Evolutionary conservation across 2,113 vertebrate genomes (phyloP).

Genomic region (Aegithalos caudatus): DNA sequence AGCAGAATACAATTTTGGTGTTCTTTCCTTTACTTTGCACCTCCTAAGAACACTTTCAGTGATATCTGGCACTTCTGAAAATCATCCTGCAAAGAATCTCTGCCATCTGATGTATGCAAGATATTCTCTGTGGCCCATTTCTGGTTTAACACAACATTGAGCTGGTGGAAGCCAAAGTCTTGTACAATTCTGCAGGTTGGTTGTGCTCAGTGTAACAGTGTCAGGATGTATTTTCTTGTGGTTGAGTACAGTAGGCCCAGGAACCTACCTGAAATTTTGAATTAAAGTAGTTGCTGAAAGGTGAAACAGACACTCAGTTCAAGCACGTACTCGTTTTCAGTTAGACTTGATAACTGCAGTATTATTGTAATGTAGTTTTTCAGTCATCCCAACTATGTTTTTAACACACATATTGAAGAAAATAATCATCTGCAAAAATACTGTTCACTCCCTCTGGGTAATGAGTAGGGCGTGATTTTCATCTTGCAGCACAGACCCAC

Average conservation of each 20-base stretch:
- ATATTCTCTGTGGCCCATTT: background rate
- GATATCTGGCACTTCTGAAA: slow-evolving; percentile 4
- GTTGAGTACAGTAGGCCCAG: background rate
- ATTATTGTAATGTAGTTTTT: background rate
- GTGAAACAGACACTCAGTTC: background rate
- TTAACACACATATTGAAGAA: background rate
- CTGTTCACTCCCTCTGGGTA: background rate
- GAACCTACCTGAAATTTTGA: background rate
- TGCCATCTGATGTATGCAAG: background rate
- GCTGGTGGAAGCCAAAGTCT: background rate
- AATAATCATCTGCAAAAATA: background rate
- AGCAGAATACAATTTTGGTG: background rate
- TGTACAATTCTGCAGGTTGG: background rate
- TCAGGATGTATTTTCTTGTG: background rate
- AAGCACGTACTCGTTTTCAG: background rate
- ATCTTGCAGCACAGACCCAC: background rate
- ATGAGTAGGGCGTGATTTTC: background rate
- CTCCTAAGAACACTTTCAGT: background rate
- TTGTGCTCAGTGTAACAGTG: background rate
- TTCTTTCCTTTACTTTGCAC: slow-evolving; percentile 20
- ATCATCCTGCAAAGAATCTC: background rate
- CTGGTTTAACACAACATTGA: background rate
- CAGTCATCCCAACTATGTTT: background rate
- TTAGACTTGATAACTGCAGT: background rate
- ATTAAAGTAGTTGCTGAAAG: background rate